These are phyloP conservation scores for Malurus splendens DNA, from an alignment of 2,797 vertebrate genomes.

Conservation along the genomic window DNA sequence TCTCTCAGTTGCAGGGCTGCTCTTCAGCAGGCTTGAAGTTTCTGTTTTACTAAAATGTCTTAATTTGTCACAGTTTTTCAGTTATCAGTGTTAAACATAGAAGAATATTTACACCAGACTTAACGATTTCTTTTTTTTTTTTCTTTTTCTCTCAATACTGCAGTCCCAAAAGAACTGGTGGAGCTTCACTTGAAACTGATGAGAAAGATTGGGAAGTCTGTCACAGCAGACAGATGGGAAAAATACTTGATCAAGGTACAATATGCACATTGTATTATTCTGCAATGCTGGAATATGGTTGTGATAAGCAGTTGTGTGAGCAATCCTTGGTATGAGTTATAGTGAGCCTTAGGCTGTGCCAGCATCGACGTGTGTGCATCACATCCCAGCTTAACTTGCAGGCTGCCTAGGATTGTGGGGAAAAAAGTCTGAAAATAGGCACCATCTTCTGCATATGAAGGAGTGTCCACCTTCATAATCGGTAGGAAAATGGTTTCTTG, in stretches of 20 bases:
- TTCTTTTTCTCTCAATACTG: neutral
- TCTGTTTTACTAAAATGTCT: neutral
- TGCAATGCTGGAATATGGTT: neutral
- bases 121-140: neutral
- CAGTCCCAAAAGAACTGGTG: conserved; percentile 91
- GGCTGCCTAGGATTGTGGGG: neutral
- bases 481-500: neutral
- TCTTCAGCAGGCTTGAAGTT: neutral
- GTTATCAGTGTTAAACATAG: neutral
- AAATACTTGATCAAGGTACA: conserved; percentile 94
- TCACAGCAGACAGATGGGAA: conserved; percentile 94
- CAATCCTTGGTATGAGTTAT: neutral
- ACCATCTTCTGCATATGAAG: neutral
- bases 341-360: neutral
- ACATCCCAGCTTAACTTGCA: neutral
- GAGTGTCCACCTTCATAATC: neutral
- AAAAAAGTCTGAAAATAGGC: neutral
- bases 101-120: neutral
- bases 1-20: neutral
- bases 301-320: neutral
- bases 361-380: rapidly evolving
- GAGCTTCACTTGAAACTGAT: conserved; percentile 97
- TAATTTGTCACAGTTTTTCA: neutral
- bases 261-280: neutral
- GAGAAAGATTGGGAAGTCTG: conserved; percentile 93